Conservation (phyloP, 1,140 invertebrate genomes). For the Dreissena rostriformis region DNA sequence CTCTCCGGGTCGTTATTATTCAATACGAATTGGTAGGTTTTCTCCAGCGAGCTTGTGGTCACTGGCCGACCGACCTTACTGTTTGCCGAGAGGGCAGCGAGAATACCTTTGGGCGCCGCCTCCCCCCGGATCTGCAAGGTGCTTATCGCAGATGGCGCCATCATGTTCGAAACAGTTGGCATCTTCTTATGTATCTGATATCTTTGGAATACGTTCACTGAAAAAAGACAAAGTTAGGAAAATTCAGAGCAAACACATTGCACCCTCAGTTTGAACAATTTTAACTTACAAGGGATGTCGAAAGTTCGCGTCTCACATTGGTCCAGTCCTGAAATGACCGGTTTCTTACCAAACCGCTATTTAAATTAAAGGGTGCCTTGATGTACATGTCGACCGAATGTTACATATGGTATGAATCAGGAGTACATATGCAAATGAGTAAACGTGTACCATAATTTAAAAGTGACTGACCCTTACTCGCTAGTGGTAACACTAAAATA, state of each 20-base stretch:
- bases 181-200: not conserved
- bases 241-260: not conserved
- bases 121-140: constrained; percentile 35
- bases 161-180: not conserved
- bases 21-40: constrained; percentile 34
- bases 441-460: too few relatives aligned
- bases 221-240: not conserved
- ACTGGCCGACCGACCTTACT: constrained; percentile 13
- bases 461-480: too few relatives aligned
- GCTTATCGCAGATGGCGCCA: constrained; percentile 29
- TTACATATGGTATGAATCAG: too few relatives aligned
- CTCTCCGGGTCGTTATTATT: not conserved
- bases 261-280: not conserved
- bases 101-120: constrained; percentile 24
- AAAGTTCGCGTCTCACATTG: not conserved
- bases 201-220: not conserved
- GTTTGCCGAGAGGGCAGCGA: not conserved
- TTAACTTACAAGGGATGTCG: not conserved
- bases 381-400: too few relatives aligned
- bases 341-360: too few relatives aligned
- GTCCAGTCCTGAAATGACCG: not conserved
- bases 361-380: too few relatives aligned
- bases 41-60: not conserved
- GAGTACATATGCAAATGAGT: too few relatives aligned
- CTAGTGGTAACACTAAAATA: too few relatives aligned